Conservation (phyloP, 2,888 invertebrate genomes). For the Pyrgus malvae region DNA sequence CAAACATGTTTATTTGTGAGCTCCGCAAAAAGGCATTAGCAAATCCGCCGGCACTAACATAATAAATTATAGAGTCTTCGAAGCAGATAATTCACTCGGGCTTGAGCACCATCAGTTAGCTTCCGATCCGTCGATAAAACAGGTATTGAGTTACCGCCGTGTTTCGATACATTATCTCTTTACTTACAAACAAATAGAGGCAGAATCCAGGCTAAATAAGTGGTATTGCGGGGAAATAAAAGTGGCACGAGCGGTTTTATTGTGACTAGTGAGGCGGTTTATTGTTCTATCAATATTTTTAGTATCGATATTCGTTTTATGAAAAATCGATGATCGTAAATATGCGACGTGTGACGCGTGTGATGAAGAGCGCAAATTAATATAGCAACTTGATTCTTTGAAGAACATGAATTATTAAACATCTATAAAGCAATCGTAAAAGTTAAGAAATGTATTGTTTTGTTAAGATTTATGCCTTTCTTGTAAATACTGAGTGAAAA, state of each 20-base stretch:
- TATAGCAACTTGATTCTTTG: neutral
- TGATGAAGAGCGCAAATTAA: slow-evolving; percentile 8
- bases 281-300: slow-evolving; percentile 30
- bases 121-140: slow-evolving; percentile 34
- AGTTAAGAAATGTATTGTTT: neutral
- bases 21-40: slow-evolving; percentile 21
- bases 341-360: slow-evolving; percentile 10
- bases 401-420: slow-evolving; percentile 1
- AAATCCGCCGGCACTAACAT: slow-evolving; percentile 23
- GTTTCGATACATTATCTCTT: slow-evolving; percentile 45
- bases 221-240: slow-evolving; percentile 48
- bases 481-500: neutral
- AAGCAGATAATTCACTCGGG: slow-evolving; percentile 27
- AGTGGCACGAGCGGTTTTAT: slow-evolving; percentile 41
- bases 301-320: slow-evolving; percentile 32
- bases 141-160: slow-evolving; percentile 35
- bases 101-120: slow-evolving; percentile 23
- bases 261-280: slow-evolving; percentile 31
- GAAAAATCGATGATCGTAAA: slow-evolving; percentile 36
- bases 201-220: slow-evolving; percentile 50
- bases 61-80: slow-evolving; percentile 29
- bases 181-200: slow-evolving; percentile 52
- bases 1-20: slow-evolving; percentile 13
- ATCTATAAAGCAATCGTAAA: neutral
- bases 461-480: neutral